Base-by-base conservation (phyloP, 2,113 vertebrate species). In the Gobiocypris rarus region DNA sequence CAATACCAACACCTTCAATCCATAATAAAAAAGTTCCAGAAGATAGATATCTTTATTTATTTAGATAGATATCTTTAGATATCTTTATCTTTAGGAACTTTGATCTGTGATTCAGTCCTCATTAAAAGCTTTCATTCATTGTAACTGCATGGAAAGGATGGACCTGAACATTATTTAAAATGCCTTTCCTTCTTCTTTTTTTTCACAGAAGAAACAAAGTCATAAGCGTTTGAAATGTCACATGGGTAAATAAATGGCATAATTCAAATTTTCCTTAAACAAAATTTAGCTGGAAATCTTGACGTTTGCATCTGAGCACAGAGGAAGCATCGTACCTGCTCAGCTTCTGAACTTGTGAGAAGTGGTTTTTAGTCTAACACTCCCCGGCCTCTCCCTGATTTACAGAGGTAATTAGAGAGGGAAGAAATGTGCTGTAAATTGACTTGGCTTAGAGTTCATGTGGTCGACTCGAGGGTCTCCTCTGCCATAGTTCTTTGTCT, bases 401-500 rank as follows among this genome's bases (percentile, higher is more conserved):
- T 79, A 83, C 48, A 50, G 81, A 76, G 56, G 81, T 38, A 50
- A 75, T 70, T 81, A 81, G 54, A n/a, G 15, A 26, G 50, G 65
- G 19, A 77, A 43, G 24, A 28, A 70, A 41, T 22, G 26, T 24
- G 43, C 28, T 75, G 34, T 85, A 85, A 83, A 84, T 80, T 73
- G 67, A 83, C 85, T 81, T 82, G 56, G 63, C 75, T 34, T 54
- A 63, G 52, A 82, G 78, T 86, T 82, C 38, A 73, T 15, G 26
- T 19, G 11, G 41, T 67, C 48, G 11, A 31, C 56, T 63, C 34
- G n/a, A 26, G 71, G 59, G 28, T 41, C 26, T 45, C 50, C 41
- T 59, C 19, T 13, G 17, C 17, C 2, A 73, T 31, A 43, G 31
- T 8, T 38, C 31, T 71, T 69, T 50, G 81, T 78, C 83, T 74